phyloP scores from a whole-genome alignment of 2,797 vertebrate genomes.

The Potorous gilbertii region DNA sequence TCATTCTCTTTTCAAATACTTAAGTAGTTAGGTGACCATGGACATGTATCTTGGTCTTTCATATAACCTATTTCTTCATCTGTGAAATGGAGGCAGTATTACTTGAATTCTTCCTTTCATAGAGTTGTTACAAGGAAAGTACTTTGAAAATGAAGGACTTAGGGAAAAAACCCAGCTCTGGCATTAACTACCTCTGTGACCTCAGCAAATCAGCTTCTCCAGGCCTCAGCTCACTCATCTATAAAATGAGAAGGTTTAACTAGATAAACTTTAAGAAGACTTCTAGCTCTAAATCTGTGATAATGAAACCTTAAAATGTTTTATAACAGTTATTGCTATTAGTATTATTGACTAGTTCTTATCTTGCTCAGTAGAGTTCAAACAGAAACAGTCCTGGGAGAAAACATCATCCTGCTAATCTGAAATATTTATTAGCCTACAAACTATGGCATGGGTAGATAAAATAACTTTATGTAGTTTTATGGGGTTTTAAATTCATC shows the following conservation, averaged over 20 bases:
- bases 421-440: neutral
- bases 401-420: neutral
- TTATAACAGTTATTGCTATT: neutral
- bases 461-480: neutral
- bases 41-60: neutral
- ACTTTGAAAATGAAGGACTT: neutral
- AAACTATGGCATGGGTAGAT: neutral
- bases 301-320: neutral
- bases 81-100: neutral
- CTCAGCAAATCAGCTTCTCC: neutral
- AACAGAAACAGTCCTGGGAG: neutral
- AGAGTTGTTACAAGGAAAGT: neutral
- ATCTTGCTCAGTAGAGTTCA: neutral
- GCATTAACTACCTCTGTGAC: neutral
- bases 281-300: neutral
- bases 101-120: neutral
- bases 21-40: neutral
- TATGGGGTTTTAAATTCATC: neutral
- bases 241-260: neutral
- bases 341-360: neutral
- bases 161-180: neutral
- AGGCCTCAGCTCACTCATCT: neutral
- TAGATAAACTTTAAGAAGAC: neutral
- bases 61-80: neutral
- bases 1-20: neutral